These are phyloP conservation scores for Bellardia bayeri DNA, from an alignment of 2,888 invertebrate genomes.

Conservation along the genomic window DNA sequence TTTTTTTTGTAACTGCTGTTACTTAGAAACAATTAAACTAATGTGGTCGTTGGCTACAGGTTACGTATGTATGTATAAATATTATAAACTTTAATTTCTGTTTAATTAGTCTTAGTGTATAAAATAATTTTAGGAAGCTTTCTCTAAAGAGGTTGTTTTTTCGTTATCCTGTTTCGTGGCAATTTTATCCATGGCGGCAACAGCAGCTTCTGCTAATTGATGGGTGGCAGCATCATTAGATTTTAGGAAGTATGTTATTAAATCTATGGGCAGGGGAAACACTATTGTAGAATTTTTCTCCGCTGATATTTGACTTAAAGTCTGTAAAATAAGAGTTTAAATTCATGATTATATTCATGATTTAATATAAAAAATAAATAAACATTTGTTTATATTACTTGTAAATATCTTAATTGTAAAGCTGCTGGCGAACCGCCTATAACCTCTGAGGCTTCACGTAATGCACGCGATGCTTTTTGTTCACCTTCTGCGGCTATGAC, in stretches of 20 bases:
- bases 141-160: slow-evolving; percentile 19
- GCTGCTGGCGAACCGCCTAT: slow-evolving; percentile 96
- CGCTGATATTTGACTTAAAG: slow-evolving; percentile 97
- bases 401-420: slow-evolving; percentile 94
- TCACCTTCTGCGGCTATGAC: slow-evolving; percentile 92
- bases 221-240: slow-evolving; percentile 81
- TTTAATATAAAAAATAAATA: background rate
- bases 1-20: background rate
- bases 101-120: background rate
- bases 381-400: slow-evolving; percentile 84
- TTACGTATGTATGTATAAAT: slow-evolving; percentile 9
- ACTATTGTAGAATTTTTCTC: slow-evolving; percentile 99
- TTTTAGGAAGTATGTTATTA: slow-evolving; percentile 91
- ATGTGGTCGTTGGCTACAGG: background rate
- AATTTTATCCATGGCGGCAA: slow-evolving; percentile 67
- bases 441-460: slow-evolving; percentile 96
- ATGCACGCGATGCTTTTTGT: slow-evolving; percentile 95
- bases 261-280: slow-evolving; percentile 94
- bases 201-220: slow-evolving; percentile 73
- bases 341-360: background rate
- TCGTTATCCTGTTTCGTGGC: slow-evolving; percentile 26
- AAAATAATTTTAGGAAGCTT: slow-evolving; percentile 40
- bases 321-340: slow-evolving; percentile 86
- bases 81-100: slow-evolving; percentile 12
- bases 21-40: slow-evolving; percentile 13